Conservation (phyloP, 2,888 invertebrate genomes). For the Eupithecia subumbrata region DNA sequence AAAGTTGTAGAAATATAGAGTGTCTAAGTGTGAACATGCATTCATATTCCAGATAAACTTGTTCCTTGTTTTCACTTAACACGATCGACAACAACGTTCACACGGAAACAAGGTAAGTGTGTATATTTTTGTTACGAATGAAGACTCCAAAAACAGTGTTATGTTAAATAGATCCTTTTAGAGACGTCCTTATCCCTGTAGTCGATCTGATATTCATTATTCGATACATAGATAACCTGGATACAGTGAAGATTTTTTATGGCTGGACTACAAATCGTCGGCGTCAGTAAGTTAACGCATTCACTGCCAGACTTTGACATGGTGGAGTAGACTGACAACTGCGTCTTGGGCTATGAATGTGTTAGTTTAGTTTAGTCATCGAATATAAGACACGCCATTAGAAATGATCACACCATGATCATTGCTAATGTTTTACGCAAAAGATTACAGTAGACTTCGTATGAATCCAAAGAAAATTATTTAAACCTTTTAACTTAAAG, state of each 20-base stretch:
- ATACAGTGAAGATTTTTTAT: background rate
- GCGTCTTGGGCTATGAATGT: too few species aligned
- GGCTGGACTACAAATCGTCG: background rate
- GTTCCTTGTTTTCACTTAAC: slow-evolving; percentile 55
- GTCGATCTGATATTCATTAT: background rate
- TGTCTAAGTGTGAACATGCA: slow-evolving; percentile 12
- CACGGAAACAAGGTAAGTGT: slow-evolving; percentile 39
- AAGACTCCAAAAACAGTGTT: slow-evolving; percentile 13
- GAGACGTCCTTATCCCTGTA: background rate
- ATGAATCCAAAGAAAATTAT: slow-evolving; percentile 36
- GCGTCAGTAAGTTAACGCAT: background rate
- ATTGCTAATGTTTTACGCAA: background rate
- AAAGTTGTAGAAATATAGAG: background rate
- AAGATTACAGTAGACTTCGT: background rate
- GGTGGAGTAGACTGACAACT: too few species aligned
- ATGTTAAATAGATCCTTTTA: slow-evolving; percentile 5
- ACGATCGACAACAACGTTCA: slow-evolving; percentile 49
- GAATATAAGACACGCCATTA: too few species aligned
- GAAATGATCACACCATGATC: too few species aligned
- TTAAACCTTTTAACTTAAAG: slow-evolving; percentile 44
- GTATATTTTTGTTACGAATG: slow-evolving; percentile 15
- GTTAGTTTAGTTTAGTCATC: too few species aligned
- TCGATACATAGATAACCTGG: background rate
- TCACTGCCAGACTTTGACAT: too few species aligned
- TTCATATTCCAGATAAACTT: slow-evolving; percentile 43